Evolutionary conservation across 2,797 vertebrate genomes (phyloP), one percentile per base, ranked within the genome.

Genomic region (Sebastes itinus): DNA sequence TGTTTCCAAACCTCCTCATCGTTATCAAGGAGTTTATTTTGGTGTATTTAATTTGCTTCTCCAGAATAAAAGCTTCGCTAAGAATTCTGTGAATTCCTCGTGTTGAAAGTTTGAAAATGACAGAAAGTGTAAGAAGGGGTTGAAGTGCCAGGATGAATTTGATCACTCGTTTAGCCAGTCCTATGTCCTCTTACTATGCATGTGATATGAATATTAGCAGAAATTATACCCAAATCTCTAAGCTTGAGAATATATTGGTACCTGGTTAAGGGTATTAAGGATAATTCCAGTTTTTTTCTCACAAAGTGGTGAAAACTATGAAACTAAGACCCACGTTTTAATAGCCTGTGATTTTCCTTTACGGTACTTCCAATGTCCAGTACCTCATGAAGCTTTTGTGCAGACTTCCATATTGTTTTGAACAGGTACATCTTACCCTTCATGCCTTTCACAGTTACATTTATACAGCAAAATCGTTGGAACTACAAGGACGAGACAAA

Each of bases 401-500:
- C 7, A 27, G n/a, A 46, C 23, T 49, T 65, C 9, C 4, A 20
- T 54, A 18, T 22, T 22, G 8, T 71, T 82, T 66, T 74, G 18
- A 27, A 55, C 68, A 75, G 42, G 65, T 78, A 18, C 18, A 62
- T 55, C 32, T 42, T 16, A 66, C 68, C 28, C 5, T 16, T 46
- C 27, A 58, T 25, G 58, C 38, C 22, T 2, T 77, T 72, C 32
- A 46, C 70, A n/a, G 22, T 72, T 18, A 61, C 72, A 52, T 54
- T 62, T 23, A 25, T 67, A 46, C 4, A 62, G 23, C 11, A 32
- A 77, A 82, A 86, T 72, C 23, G 16, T 30, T 68, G 22, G 30
- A 78, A 58, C 63, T 35, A 42, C 79, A 71, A 35, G 52, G 38
- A 78, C 4, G 32, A 84, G 63, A 84, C 68, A 89, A 84, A 84